Evolutionary conservation across 2,888 invertebrate species (phyloP).

Genomic region (Cynaeus angustus): DNA sequence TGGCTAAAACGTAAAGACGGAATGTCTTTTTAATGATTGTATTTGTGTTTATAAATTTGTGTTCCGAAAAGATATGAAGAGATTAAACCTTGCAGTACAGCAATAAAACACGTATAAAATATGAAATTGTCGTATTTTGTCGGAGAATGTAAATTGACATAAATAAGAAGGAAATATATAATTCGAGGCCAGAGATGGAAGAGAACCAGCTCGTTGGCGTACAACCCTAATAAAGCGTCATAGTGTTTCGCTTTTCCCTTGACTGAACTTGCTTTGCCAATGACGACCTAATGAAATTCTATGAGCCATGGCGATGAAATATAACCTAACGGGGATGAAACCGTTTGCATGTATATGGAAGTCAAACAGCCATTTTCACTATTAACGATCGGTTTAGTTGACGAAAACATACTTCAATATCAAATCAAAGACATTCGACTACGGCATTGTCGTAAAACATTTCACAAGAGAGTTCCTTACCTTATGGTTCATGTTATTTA

Average conservation of each 20-base stretch:
- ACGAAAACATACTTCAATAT: conserved; percentile 61
- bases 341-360: conserved; percentile 67
- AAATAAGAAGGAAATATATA: conserved; percentile 56
- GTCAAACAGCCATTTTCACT: conserved; percentile 61
- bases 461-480: conserved; percentile 43
- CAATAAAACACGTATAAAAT: conserved; percentile 57
- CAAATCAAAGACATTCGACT: conserved; percentile 62
- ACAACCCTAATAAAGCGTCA: conserved; percentile 66
- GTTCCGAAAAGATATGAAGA: conserved; percentile 51
- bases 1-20: conserved; percentile 48
- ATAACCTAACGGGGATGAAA: conserved; percentile 62
- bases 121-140: conserved; percentile 50
- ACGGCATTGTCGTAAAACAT: conserved; percentile 52
- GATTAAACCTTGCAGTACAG: conserved; percentile 50
- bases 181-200: conserved; percentile 47
- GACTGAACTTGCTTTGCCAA: conserved; percentile 65
- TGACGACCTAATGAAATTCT: conserved; percentile 70
- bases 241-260: conserved; percentile 67
- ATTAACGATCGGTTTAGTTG: conserved; percentile 55
- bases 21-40: conserved; percentile 51
- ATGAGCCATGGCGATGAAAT: conserved; percentile 68
- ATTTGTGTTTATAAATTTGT: conserved; percentile 53
- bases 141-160: conserved; percentile 56
- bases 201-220: conserved; percentile 49
- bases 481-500: conserved; percentile 40